Evolutionary conservation across 1,140 invertebrate genomes (phyloP), one percentile per base, ranked within the genome.

Genomic region (Stegodyphus mimosarum): DNA sequence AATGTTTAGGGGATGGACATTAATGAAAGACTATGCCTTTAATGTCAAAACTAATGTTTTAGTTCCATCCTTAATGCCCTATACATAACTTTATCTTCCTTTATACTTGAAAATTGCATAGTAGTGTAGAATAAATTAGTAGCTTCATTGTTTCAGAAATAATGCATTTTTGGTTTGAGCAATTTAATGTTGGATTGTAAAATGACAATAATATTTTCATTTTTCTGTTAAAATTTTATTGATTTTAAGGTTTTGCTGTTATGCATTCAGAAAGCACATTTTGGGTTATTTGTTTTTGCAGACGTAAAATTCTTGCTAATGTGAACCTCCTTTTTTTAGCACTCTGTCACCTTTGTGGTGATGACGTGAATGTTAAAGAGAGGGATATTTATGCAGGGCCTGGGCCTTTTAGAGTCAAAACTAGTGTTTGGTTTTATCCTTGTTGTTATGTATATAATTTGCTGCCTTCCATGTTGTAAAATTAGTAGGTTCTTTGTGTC

Each of bases 31-130:
- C 15, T 17, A 51, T 83, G 79, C 79, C 79, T 83, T 83, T 69
- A 69, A 69, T 83, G 60, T 17, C 79, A 83, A 66, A 73, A 73
- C 55, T 52, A 0, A 15, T 83, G 55, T 73, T 83, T 73, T 83
- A 69, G 10, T 73, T 49, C 79, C 52, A 83, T 83, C 79, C 79
- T 83, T 64, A 18, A 64, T 51, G 69, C 64, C 17, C 50, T 64
- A 9, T 63, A 81, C 79, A 81, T 33, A 33, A 33, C 33, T 33
- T 33, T 1, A 1, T 33, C 1, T 33, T n/a, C n/a, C 33, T 33
- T 33, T 33, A 3, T 33, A 3, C 33, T 1, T 1, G 33, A 33
- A 33, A 33, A 33, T 33, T 33, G 33, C 33, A 3, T 33, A 33
- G 3, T 33, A 33, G 33, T n/a, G n/a, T n/a, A n/a, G 33, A 33